A percentile compares a stretch with the other conserved stretches of the same genome.
These are phyloP conservation scores for Drosophila lacertosa DNA, from an alignment of 1,140 invertebrate genomes.

Conservation along the genomic window DNA sequence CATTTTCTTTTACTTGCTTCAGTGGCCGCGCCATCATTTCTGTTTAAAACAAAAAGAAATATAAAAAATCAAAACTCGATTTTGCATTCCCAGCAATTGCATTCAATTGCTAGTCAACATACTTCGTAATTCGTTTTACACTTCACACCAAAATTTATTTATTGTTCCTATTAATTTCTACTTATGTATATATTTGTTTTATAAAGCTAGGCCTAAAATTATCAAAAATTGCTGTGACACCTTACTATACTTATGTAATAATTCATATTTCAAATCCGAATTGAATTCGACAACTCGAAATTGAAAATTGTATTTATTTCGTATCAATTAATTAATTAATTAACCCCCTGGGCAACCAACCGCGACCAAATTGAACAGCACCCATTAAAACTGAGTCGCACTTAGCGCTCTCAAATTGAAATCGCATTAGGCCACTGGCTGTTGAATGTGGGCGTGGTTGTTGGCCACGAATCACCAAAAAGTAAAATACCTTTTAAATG, in stretches of 20 bases:
- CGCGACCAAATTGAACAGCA: constrained; percentile 40
- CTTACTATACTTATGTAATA: constrained; percentile 77
- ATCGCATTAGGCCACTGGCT: constrained; percentile 3
- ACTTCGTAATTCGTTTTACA: constrained; percentile 53
- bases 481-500: constrained; percentile 18
- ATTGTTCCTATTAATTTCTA: constrained; percentile 42
- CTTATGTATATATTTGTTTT: constrained; percentile 27
- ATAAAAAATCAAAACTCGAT: background rate
- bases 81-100: constrained; percentile 73
- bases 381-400: background rate
- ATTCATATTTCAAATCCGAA: constrained; percentile 41
- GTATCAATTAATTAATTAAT: constrained; percentile 39
- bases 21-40: constrained; percentile 44
- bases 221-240: constrained; percentile 73
- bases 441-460: constrained; percentile 25
- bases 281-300: constrained; percentile 54
- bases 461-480: constrained; percentile 11
- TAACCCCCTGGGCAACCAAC: constrained; percentile 1
- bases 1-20: constrained; percentile 35
- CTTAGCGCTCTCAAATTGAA: background rate
- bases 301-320: constrained; percentile 71
- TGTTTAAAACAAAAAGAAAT: too few relatives aligned
- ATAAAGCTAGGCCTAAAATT: constrained; percentile 49
- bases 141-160: constrained; percentile 41
- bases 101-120: constrained; percentile 36